These are phyloP conservation scores for Takifugu ocellatus DNA, from an alignment of 2,797 vertebrate genomes.

Conservation along the genomic window DNA sequence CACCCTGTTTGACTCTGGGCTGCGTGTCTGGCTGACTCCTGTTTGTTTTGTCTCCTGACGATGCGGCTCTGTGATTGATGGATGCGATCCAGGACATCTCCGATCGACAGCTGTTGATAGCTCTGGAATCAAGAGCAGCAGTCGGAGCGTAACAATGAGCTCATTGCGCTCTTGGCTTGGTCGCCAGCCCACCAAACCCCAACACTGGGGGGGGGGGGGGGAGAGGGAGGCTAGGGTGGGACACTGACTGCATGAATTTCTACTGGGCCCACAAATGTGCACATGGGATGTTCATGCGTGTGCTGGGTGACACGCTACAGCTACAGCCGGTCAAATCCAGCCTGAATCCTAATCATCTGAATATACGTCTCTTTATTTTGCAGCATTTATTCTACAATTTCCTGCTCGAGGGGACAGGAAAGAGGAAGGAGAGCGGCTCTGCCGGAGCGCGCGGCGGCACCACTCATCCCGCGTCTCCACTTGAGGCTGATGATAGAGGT, in stretches of 20 bases:
- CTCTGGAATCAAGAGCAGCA: constrained; percentile 80
- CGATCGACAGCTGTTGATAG: constrained; percentile 86
- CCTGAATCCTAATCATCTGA: no score
- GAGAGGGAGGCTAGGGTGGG: constrained; percentile 14
- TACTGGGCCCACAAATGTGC: constrained; percentile 70
- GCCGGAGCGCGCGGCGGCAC: neutral
- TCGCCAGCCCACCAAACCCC: constrained; percentile 73
- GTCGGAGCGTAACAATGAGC: constrained; percentile 83
- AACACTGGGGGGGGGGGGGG: constrained; percentile 30
- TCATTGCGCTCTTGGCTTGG: constrained; percentile 79
- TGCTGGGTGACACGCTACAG: constrained; percentile 22
- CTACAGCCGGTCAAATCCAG: no score
- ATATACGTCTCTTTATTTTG: no score
- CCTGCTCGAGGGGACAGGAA: no score
- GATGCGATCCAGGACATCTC: constrained; percentile 81
- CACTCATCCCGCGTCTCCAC: neutral
- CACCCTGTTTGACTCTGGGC: constrained; percentile 65
- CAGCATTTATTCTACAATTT: no score
- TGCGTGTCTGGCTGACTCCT: constrained; percentile 69
- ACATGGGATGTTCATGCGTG: constrained; percentile 58
- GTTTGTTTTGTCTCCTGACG: constrained; percentile 78
- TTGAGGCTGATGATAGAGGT: constrained; percentile 37
- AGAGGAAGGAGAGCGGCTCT: constrained; percentile 15
- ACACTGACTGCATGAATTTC: constrained; percentile 74
- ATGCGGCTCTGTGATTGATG: constrained; percentile 78